Conservation (phyloP, 2,113 vertebrate genomes). For the Hippotragus niger region DNA sequence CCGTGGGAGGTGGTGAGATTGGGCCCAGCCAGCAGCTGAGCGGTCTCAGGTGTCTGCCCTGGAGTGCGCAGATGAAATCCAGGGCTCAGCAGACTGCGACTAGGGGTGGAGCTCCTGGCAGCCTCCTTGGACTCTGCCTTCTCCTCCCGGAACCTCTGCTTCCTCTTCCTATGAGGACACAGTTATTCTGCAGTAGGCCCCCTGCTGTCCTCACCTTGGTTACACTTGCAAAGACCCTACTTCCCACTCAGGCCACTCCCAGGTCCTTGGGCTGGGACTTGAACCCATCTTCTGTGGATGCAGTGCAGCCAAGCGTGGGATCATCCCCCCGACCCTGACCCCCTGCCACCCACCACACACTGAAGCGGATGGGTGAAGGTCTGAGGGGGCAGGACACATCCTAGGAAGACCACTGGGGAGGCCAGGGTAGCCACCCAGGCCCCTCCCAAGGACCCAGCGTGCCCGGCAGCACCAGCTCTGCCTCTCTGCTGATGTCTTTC, state of each 20-base stretch:
- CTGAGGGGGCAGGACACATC: neutral
- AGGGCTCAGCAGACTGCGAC: neutral
- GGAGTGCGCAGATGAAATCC: neutral
- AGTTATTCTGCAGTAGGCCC: too few species aligned
- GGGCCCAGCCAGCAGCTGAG: neutral
- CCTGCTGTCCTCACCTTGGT: neutral
- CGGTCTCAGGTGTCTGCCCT: neutral
- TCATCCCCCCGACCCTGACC: fast-evolving
- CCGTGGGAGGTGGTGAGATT: neutral
- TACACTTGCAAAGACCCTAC: too few species aligned
- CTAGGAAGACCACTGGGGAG: neutral
- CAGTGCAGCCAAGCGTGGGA: neutral
- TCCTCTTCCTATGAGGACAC: neutral
- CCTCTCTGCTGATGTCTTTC: too few species aligned
- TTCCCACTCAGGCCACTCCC: neutral
- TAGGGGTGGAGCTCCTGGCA: neutral
- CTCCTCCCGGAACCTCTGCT: neutral
- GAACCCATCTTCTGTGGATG: neutral
- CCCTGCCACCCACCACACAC: neutral
- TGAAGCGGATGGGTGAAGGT: neutral
- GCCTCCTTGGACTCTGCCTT: neutral
- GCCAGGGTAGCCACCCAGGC: neutral
- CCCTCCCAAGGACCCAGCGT: neutral
- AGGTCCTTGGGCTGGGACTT: neutral
- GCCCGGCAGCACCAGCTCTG: neutral